Evolutionary conservation across 1,140 invertebrate genomes (phyloP).

Genomic region (Mamestra configurata): DNA sequence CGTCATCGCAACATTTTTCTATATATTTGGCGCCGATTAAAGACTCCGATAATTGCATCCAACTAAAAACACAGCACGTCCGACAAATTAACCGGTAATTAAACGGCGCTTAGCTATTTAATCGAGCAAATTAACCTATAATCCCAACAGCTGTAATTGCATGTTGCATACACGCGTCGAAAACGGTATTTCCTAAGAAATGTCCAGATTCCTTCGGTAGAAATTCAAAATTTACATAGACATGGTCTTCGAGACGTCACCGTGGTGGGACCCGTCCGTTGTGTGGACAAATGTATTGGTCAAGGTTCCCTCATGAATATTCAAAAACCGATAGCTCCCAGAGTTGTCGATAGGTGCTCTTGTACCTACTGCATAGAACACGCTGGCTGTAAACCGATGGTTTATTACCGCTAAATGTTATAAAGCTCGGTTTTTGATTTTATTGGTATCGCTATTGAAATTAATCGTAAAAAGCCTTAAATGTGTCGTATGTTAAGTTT

Average conservation of each 20-base stretch:
- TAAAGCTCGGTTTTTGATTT: slow-evolving; percentile 15
- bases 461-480: not conserved
- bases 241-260: slow-evolving; percentile 53
- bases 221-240: slow-evolving; percentile 67
- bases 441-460: slow-evolving; percentile 2
- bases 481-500: not conserved
- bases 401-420: slow-evolving; percentile 31
- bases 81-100: slow-evolving; percentile 37
- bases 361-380: slow-evolving; percentile 22
- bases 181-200: slow-evolving; percentile 55
- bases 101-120: slow-evolving; percentile 47
- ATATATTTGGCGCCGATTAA: not conserved
- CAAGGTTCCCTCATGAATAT: slow-evolving; percentile 74
- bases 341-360: slow-evolving; percentile 19
- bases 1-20: not conserved
- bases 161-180: slow-evolving; percentile 8
- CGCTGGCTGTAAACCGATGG: slow-evolving; percentile 34
- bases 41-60: slow-evolving; percentile 7
- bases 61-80: slow-evolving; percentile 35
- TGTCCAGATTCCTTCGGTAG: slow-evolving; percentile 60
- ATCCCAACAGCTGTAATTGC: slow-evolving; percentile 32
- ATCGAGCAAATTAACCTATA: slow-evolving; percentile 39
- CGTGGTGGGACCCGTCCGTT: slow-evolving; percentile 54
- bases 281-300: slow-evolving; percentile 60
- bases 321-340: slow-evolving; percentile 55